Evolutionary conservation across 2,113 vertebrate genomes (phyloP).

Genomic region (Eretmochelys imbricata): DNA sequence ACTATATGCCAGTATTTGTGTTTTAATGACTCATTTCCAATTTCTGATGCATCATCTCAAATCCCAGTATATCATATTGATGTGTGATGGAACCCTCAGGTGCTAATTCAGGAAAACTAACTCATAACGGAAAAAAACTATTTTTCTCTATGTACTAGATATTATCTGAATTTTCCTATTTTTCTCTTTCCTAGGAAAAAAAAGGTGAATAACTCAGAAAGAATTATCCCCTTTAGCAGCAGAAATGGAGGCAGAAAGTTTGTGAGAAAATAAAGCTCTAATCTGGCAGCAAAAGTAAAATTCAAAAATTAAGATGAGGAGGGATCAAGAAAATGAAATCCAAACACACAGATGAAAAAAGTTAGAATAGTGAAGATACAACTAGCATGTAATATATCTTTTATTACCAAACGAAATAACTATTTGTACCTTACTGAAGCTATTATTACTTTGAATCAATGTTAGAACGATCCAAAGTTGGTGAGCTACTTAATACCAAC

Average conservation of each 20-base stretch:
- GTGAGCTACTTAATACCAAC: slow-evolving; percentile 18
- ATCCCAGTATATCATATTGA: slow-evolving; percentile 17
- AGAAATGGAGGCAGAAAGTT: slow-evolving; percentile 30
- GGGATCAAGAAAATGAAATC: slow-evolving; percentile 56
- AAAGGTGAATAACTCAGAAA: not conserved
- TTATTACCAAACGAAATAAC: slow-evolving; percentile 56
- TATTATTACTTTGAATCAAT: slow-evolving; percentile 64
- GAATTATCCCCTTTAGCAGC: slow-evolving; percentile 14
- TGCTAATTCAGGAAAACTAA: slow-evolving; percentile 50
- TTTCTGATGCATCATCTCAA: slow-evolving; percentile 46
- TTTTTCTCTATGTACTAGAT: slow-evolving; percentile 6
- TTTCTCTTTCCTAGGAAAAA: slow-evolving; percentile 1
- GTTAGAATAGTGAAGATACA: slow-evolving; percentile 7
- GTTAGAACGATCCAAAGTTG: slow-evolving; percentile 48
- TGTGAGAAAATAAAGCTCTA: slow-evolving; percentile 50
- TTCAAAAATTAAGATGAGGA: slow-evolving; percentile 53
- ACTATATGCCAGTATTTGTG: slow-evolving; percentile 43
- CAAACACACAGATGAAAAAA: slow-evolving; percentile 31
- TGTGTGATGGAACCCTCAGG: slow-evolving; percentile 4
- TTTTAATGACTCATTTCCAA: slow-evolving; percentile 62
- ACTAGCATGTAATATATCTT: slow-evolving; percentile 34
- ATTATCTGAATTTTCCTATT: slow-evolving; percentile 27
- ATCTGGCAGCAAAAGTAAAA: slow-evolving; percentile 45
- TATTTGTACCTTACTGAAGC: slow-evolving; percentile 51
- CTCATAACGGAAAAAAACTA: not conserved